These are phyloP conservation scores for Trachurus trachurus DNA, from an alignment of 2,797 vertebrate genomes.

Conservation along the genomic window DNA sequence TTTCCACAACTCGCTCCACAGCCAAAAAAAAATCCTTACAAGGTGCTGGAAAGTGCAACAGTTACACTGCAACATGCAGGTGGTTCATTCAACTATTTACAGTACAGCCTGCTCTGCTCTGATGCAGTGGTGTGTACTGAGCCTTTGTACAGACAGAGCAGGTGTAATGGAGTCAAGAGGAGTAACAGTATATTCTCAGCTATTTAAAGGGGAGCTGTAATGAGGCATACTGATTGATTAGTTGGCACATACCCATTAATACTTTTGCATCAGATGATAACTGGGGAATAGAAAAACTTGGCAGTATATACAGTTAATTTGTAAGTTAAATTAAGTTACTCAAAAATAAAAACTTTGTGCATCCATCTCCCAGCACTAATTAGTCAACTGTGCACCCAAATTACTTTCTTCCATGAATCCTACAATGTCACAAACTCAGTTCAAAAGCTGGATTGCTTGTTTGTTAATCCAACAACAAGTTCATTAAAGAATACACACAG, in stretches of 20 bases:
- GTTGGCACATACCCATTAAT: too few relatives aligned
- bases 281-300: not conserved
- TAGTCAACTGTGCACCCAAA: not conserved
- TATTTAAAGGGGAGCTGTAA: too few relatives aligned
- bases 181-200: too few relatives aligned
- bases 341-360: not conserved
- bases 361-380: not conserved
- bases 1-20: conserved; percentile 24
- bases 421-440: not conserved
- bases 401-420: not conserved
- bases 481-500: too few relatives aligned
- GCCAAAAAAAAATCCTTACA: conserved; percentile 1
- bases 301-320: not conserved
- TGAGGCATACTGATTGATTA: too few relatives aligned
- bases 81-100: not conserved
- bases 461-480: not conserved
- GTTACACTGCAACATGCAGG: not conserved
- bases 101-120: not conserved
- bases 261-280: too few relatives aligned
- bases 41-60: not conserved
- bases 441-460: not conserved
- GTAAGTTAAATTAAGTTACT: not conserved
- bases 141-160: not conserved
- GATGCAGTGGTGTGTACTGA: not conserved
- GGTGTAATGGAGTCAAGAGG: not conserved